Base-by-base conservation (phyloP, 92 coral and sea anemone genomes). In the Bergia sp. region DNA sequence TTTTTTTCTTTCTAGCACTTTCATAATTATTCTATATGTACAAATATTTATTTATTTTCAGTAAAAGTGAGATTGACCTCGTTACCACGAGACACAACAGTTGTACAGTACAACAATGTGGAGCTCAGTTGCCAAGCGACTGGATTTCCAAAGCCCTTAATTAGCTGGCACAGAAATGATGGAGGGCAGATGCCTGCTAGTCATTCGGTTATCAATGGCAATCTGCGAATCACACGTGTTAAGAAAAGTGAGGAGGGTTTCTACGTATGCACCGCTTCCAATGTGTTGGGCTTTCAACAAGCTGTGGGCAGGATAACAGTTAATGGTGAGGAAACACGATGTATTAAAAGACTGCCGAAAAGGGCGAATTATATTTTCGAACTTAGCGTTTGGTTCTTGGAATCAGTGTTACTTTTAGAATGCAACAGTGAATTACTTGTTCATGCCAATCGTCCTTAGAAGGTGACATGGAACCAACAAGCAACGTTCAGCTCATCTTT, bases 141-240 rank as follows among this genome's bases (percentile, higher is more conserved):
- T 21, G 92, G n/a, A n/a, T n/a, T n/a, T n/a, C n/a, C n/a, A n/a
- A n/a, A n/a, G n/a, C n/a, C n/a, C n/a, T n/a, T n/a, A 21, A 86
- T 90, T 74, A 90, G 90, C 64, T 90, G 92, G 92, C 82, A 86
- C 67, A 90, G 90, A 53, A 90, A 90, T 72, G 82, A 86, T 67
- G 83, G 80, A 36, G 78, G 87, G 13, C 82, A 78, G 43, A 86
- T 90, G 92, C 89, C 92, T 0, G 71, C 29, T 16, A 41, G 57
- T 9, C 71, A 74, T 44, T 72, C 57, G 77, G 74, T 89, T 61
- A 61, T 57, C 84, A 38, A 50, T 57, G 91, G 91, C 16, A 87
- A 89, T 47, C 77, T 89, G 73, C 82, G 67, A 8, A 82, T 89
- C 13, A 55, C 16, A 36, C 39, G 78, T 37, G 76, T 89, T 38